Evolutionary conservation across 2,797 vertebrate genomes (phyloP).

Genomic region (Pseudochaenichthys georgianus): DNA sequence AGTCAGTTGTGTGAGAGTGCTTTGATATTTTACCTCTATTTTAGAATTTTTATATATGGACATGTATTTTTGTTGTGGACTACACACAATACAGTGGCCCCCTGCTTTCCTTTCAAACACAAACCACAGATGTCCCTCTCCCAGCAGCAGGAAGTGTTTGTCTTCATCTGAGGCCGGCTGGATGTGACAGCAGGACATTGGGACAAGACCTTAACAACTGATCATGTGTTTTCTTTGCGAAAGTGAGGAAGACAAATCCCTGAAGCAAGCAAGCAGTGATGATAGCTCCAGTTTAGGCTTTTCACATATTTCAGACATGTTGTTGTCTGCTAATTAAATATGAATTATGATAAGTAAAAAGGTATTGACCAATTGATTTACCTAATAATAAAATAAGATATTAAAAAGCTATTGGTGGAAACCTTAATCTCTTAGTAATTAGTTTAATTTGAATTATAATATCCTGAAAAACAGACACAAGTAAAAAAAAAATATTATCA

Average conservation of each 20-base stretch:
- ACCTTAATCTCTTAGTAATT: background rate
- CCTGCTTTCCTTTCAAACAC: constrained; percentile 14
- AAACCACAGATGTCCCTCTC: constrained; percentile 51
- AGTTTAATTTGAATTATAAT: background rate
- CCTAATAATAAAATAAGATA: background rate
- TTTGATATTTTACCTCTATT: constrained; percentile 22
- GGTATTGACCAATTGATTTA: too few relatives aligned
- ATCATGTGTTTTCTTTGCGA: background rate
- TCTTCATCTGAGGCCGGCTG: constrained; percentile 57
- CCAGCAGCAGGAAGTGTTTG: constrained; percentile 66
- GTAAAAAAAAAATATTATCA: background rate
- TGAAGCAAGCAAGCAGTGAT: background rate
- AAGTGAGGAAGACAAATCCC: background rate
- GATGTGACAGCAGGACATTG: constrained; percentile 64
- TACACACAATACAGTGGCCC: background rate
- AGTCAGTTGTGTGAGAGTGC: background rate
- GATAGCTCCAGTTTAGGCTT: background rate
- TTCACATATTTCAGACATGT: background rate
- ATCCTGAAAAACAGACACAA: background rate
- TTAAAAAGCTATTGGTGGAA: background rate
- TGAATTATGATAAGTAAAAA: too few relatives aligned
- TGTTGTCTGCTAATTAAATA: background rate
- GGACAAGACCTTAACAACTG: constrained; percentile 35
- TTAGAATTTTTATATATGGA: constrained; percentile 7
- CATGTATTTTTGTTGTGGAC: background rate